Evolutionary conservation across 2,113 vertebrate species (phyloP), one percentile per base, ranked within the genome.

Genomic region (Axis porcinus): DNA sequence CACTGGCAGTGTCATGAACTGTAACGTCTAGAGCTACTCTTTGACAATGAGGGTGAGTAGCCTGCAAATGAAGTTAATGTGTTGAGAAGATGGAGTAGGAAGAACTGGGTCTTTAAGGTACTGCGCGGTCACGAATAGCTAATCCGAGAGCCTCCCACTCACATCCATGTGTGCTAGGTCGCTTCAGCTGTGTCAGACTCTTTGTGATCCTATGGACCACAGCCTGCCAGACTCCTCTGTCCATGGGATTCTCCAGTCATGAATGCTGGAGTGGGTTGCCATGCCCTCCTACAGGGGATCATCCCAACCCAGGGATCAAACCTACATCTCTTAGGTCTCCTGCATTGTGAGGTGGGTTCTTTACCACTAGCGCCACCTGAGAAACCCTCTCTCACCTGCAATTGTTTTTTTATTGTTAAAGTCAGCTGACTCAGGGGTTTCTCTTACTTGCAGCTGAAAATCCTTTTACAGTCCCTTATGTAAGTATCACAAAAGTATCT

Each of bases 71-170:
- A 88, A 58, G 79, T 55, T 83, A 57, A 76, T 12, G 33, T 33
- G n/a, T 6, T 74, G 15, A 74, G 5, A 36, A 17, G 21, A 15
- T 1, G 0, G 7, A n/a, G 1, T 0, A 60, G 13, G 28, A 78
- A 52, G 30, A 85, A 57, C 11, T 4, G 16, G 13, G 40, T 81
- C n/a, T 86, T 50, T 30, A 50, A 45, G 43, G 23, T 30, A 30
- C 9, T 52, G 52, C 58, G 83, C 12, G 5, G n/a, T 47, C 43
- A 79, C 16, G 36, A n/a, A 33, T 15, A 64, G n/a, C 40, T 86
- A 85, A 45, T 81, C 28, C 23, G 28, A 27, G 36, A 84, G 21
- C 23, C 60, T 54, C 67, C 67, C n/a, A 74, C n/a, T 40, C n/a
- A 40, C 5, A 74, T 40, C 10, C n/a, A 74, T 12, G 67, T 2